Evolutionary conservation across 35 echinoderm and acorn worm species (phyloP), one percentile per base, ranked within the genome.

Genomic region (Patiria miniata): DNA sequence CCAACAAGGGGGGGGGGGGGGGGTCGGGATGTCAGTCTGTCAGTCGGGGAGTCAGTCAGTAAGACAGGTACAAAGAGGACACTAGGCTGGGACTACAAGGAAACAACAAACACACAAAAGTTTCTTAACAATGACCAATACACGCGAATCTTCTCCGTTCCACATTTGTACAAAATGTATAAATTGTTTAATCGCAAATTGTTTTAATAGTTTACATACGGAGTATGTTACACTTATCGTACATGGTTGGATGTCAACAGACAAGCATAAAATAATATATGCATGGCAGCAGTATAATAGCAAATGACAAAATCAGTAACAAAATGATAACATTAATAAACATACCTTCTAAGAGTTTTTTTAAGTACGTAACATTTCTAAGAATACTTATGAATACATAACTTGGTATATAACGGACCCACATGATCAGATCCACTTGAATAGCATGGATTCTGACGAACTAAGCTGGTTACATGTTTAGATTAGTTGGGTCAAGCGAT

Each of bases 131-230:
- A 73, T 0, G 3, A 21, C 0, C 19, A 60, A 60, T 7, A 60
- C 57, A 60, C 57, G 28, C 57, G 29, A 73, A 2, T 73, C 2
- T 36, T 10, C 29, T 73, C 65, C 7, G 23, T 73, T 73, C 34
- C 65, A 73, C 65, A 73, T 73, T 73, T 73, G 65, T 73, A 73
- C 65, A 73, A 73, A 73, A 73, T 73, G 65, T 73, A 73, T 73
- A 73, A 73, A 73, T 73, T 30, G 7, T 73, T 73, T 73, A 73
- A 73, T 73, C 65, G 34, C 65, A 73, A 73, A 73, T 73, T 73
- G 12, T 47, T 47, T 47, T 73, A 16, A 73, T 73, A 73, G 26
- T 73, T 73, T 61, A 22, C 42, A 47, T 73, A 32, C 65, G 34
- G 65, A 73, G 26, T 73, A 73, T 73, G 23, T 73, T 73, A 73